Evolutionary conservation across 2,113 vertebrate species (phyloP).

Genomic region (Elgaria multicarinata): DNA sequence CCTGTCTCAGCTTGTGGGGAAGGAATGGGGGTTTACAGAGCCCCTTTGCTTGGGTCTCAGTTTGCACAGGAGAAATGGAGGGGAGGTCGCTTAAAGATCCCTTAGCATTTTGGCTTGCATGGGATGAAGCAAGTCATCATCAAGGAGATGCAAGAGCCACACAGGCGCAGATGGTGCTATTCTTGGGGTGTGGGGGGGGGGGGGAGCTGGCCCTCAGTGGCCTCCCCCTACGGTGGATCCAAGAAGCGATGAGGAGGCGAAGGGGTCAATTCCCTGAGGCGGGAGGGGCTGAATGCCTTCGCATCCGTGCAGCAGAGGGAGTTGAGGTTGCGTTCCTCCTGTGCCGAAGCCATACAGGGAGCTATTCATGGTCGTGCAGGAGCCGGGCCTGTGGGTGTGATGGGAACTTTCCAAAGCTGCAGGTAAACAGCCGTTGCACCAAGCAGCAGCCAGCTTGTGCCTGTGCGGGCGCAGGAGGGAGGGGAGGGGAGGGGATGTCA

Average conservation of each 20-base stretch:
- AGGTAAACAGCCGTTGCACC: accelerated
- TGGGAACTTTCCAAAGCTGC: not conserved
- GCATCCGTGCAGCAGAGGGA: not conserved
- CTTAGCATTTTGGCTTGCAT: not conserved
- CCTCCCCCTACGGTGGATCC: too few species aligned
- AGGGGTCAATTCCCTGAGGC: not conserved
- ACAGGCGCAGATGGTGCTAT: not conserved
- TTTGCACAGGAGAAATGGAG: not conserved
- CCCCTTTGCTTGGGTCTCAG: not conserved
- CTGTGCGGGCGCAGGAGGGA: not conserved
- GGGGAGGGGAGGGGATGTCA: not conserved
- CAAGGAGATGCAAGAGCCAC: not conserved
- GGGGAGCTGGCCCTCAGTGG: not conserved
- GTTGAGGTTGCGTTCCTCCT: not conserved
- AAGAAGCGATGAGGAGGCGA: too few species aligned
- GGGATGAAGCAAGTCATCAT: not conserved
- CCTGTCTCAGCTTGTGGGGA: too few species aligned
- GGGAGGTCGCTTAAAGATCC: not conserved
- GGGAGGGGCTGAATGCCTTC: not conserved
- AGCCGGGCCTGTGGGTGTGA: accelerated
- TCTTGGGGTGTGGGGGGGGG: not conserved
- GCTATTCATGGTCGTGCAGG: not conserved
- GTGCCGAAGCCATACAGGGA: not conserved
- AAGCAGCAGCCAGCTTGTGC: not conserved
- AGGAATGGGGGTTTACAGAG: too few species aligned